phyloP scores from a whole-genome alignment of 2,888 invertebrate species.

The Osedax frankpressi region DNA sequence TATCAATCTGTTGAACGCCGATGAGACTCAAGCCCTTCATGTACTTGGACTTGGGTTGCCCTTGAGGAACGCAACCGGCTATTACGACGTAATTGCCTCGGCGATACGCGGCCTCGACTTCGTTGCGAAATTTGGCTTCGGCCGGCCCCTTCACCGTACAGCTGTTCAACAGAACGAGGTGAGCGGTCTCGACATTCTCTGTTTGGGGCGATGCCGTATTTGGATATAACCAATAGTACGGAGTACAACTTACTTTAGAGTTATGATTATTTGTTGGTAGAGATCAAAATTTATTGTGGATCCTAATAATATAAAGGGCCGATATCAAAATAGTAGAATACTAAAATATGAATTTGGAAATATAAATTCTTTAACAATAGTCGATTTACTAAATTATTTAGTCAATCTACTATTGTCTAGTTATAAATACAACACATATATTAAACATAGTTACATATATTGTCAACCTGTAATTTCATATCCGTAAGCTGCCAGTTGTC shows the following conservation, averaged over 20 bases:
- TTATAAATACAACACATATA: too few relatives aligned
- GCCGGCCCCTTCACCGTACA: conserved; percentile 96
- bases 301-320: too few relatives aligned
- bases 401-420: too few relatives aligned
- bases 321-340: too few relatives aligned
- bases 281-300: too few relatives aligned
- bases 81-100: conserved; percentile 73
- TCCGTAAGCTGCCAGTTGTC: conserved; percentile 73
- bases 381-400: too few relatives aligned
- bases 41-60: conserved; percentile 50
- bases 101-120: conserved; percentile 56
- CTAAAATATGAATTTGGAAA: too few relatives aligned
- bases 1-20: conserved; percentile 95
- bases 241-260: too few relatives aligned
- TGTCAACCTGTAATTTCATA: conserved; percentile 62
- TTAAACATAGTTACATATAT: too few relatives aligned
- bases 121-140: conserved; percentile 83
- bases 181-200: conserved; percentile 66
- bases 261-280: too few relatives aligned
- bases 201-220: conserved; percentile 17
- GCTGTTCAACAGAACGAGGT: conserved; percentile 88
- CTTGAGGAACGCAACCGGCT: conserved; percentile 96
- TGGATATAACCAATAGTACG: too few relatives aligned
- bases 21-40: conserved; percentile 69
- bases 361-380: too few relatives aligned